These are phyloP conservation scores for Vesta saturnalis DNA, from an alignment of 2,888 invertebrate species.

Conservation along the genomic window DNA sequence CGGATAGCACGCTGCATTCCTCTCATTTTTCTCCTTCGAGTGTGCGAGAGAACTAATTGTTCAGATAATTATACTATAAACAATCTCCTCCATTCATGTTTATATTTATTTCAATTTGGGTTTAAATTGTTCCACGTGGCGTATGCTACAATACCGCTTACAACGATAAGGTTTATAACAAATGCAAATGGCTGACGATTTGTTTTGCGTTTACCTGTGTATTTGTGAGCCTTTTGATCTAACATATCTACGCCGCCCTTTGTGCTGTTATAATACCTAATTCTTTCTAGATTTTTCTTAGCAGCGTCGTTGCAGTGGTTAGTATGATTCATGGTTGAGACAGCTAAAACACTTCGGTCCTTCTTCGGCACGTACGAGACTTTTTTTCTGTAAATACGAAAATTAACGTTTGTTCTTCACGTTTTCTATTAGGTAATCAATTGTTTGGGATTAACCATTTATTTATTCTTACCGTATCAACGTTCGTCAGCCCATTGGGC, in stretches of 20 bases:
- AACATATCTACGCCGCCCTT: background rate
- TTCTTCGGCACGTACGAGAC: background rate
- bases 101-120: background rate
- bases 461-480: too few relatives aligned
- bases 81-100: background rate
- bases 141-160: background rate
- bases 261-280: background rate
- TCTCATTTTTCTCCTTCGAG: background rate
- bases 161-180: background rate
- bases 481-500: too few relatives aligned
- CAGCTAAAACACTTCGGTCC: background rate
- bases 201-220: background rate
- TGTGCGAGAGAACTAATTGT: background rate
- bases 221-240: background rate
- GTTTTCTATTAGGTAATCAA: background rate
- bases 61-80: too few relatives aligned
- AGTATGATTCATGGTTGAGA: background rate
- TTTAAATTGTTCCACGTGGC: background rate
- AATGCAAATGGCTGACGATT: background rate
- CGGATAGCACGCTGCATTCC: background rate
- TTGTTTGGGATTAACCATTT: background rate
- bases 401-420: too few relatives aligned
- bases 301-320: background rate
- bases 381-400: background rate
- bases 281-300: background rate